Evolutionary conservation across 2,888 invertebrate genomes (phyloP), one percentile per base, ranked within the genome.

Genomic region (Eristalis intricaria): DNA sequence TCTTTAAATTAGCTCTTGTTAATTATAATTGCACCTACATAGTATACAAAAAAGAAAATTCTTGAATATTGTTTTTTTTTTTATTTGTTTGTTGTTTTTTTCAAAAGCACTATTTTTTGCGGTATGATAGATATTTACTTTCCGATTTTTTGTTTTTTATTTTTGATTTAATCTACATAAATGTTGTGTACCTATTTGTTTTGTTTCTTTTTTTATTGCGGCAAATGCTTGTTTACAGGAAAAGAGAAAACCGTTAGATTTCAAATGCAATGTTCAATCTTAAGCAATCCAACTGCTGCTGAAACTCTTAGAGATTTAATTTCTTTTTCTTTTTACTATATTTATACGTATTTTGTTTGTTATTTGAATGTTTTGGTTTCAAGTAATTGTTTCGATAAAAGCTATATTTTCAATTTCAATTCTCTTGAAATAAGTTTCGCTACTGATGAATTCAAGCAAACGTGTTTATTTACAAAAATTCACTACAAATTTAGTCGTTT

Each of bases 401-500:
- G 77, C 82, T 81, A 69, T 69, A 66, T 58, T 63, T 26, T 26
- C 3, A 3, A 2, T 26, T 68, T 71, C 66, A 77, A 35, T 56
- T 70, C n/a, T 56, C 43, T 68, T 64, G 58, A 15, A 71, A 74
- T 63, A 61, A 26, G 66, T 68, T 81, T 43, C 13, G 19, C 50
- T 64, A 73, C 60, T n/a, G 29, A 56, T 64, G 78, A 86, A 63
- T 19, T 65, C 65, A 63, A 38, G 71, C 71, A 19, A 65, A 78
- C 77, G 19, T 43, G 43, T 70, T 86, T 86, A 86, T 86, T 70
- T 86, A 86, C 82, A 86, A 74, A 78, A 85, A 70, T 66, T 71
- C 19, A 50, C 78, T 61, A 73, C 19, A 29, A 43, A 22, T 61
- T 66, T 32, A 32, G n/a, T 61, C 58, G 10, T 40, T 70, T 63